Evolutionary conservation across 1,140 invertebrate species (phyloP), one percentile per base, ranked within the genome.

Genomic region (Phymastichus coffea): DNA sequence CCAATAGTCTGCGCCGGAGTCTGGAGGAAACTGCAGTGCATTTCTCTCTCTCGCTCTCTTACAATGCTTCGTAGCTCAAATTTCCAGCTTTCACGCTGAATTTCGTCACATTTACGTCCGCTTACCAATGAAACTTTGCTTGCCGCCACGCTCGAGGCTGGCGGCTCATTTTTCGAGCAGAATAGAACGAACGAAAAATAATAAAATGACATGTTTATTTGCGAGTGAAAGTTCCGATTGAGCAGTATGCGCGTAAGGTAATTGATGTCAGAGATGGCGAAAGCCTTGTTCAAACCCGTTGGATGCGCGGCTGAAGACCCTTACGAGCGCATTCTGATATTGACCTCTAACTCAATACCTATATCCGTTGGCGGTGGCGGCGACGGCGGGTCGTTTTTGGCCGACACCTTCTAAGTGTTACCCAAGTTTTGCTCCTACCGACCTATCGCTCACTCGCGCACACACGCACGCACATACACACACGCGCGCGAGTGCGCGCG

Each of bases 381-480:
- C 22, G 22, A 15, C 26, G 35, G 56, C 47, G 47, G 43, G 54
- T 64, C 35, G 40, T 57, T 53, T 37, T 53, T 65, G 47, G 58
- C 65, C 67, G 72, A 74, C 72, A 76, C 70, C 71, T 74, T 74
- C 63, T 65, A 74, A 76, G 74, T 74, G 72, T 74, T 69, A 67
- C 64, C 63, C 59, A n/a, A n/a, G 60, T 63, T 66, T 56, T 65
- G 65, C 41, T 65, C 70, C 63, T 63, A 63, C 57, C 64, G 56
- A 67, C 35, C 60, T 55, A 64, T 62, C 60, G 48, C 54, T 55
- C 63, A 64, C 65, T 66, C 68, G 63, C 66, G 61, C 14, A 44
- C 9, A 25, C 8, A 9, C 38, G 2, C 40, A 43, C 40, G n/a
- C n/a, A n/a, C n/a, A n/a, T n/a, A n/a, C n/a, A n/a, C n/a, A n/a